Base-by-base conservation (phyloP, 2,888 invertebrate genomes). In the Sarcophaga rosellei region DNA sequence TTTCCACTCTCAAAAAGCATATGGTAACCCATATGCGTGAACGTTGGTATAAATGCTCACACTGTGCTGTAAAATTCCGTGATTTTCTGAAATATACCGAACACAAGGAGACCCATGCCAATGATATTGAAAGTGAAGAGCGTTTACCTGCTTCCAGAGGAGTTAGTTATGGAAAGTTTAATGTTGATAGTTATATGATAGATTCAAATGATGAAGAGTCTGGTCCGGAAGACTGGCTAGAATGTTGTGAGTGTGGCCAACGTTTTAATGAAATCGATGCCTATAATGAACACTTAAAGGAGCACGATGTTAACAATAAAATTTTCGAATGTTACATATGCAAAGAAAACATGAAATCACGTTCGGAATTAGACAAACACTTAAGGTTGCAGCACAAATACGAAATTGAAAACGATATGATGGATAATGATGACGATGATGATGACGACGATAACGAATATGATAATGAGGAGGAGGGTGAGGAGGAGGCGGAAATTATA, bases 1-100 rank as follows among this genome's bases (percentile, higher is more conserved):
- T 92, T 84, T 92, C 92, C 11, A 93, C 93, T 0, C 88, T 93
- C 0, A 93, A 92, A 81, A 93, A 93, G 75, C 93, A 93, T 62
- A 91, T 92, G 91, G 90, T 92, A 4, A 93, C 93, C 0, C 93
- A 93, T 87, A 89, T 90, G 63, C 90, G 92, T 5, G 92, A 93
- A 47, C 92, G 93, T 59, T 91, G 91, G 89, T 93, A 92, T 81
- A 93, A 93, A 84, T 93, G 93, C 53, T 88, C 90, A 5, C 87
- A 89, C 3, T 93, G 93, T 87, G 90, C 90, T 0, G 87, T 90
- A 21, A 91, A 92, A 76, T 93, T 89, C 62, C 91, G 90, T n/a
- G 93, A 93, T 77, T 92, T 92, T 81, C 87, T 92, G 57, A 90
- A 92, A 20, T 93, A 91, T 73, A 89, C 90, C 23, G 90, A 91